These are phyloP conservation scores for Crossocerus cetratus DNA, from an alignment of 2,888 invertebrate genomes.

Conservation along the genomic window DNA sequence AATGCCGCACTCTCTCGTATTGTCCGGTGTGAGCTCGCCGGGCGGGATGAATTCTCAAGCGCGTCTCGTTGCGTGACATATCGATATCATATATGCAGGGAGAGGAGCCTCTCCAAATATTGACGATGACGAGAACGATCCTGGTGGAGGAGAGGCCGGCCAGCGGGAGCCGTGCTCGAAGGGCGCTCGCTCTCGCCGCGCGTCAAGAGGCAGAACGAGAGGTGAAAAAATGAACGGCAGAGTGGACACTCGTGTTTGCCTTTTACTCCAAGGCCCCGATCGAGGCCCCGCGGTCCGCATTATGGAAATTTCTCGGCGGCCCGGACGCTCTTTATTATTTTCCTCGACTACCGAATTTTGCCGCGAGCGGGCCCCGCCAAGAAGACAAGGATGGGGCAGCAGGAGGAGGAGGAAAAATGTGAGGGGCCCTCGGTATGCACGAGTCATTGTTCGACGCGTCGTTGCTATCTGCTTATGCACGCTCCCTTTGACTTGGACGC, in stretches of 20 bases:
- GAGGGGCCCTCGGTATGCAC: neutral
- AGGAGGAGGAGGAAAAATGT: slow-evolving; percentile 12
- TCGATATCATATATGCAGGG: slow-evolving; percentile 29
- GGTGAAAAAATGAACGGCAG: slow-evolving; percentile 8
- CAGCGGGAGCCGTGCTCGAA: slow-evolving; percentile 1
- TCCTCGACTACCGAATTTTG: slow-evolving; percentile 49
- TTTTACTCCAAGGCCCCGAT: slow-evolving; percentile 31
- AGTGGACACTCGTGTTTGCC: slow-evolving; percentile 37
- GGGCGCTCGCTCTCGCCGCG: slow-evolving; percentile 6
- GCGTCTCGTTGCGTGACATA: slow-evolving; percentile 7
- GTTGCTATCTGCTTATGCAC: slow-evolving; percentile 31
- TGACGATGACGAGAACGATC: slow-evolving; percentile 43
- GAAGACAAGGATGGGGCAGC: slow-evolving; percentile 16
- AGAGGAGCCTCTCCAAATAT: slow-evolving; percentile 44
- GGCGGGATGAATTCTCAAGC: neutral
- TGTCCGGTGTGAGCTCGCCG: neutral
- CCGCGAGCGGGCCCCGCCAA: neutral
- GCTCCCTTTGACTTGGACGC: slow-evolving; percentile 24
- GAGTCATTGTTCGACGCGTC: slow-evolving; percentile 8
- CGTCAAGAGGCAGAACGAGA: slow-evolving; percentile 19
- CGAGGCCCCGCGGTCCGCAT: slow-evolving; percentile 26
- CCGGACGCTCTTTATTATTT: slow-evolving; percentile 42
- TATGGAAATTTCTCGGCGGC: slow-evolving; percentile 51
- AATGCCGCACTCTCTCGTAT: neutral
- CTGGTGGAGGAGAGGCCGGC: neutral